Evolutionary conservation across 2,888 invertebrate genomes (phyloP).

Genomic region (Drosophila paramelanica): DNA sequence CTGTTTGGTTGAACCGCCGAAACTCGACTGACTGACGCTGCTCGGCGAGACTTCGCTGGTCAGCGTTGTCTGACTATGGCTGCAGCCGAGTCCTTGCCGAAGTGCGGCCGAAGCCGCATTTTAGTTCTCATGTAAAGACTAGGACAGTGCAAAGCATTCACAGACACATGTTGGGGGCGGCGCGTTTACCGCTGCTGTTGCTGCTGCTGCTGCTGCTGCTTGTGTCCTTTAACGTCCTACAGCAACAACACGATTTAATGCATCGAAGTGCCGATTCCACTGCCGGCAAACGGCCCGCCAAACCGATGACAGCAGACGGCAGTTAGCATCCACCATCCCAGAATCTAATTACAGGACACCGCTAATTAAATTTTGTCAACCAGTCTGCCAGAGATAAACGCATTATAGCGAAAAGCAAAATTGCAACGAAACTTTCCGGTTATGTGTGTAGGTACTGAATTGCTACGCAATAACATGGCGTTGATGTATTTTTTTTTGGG

Average conservation of each 20-base stretch:
- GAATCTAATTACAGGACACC: too few relatives aligned
- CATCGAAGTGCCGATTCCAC: constrained; percentile 59
- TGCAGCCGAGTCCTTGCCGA: constrained; percentile 46
- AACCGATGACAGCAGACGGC: constrained; percentile 77
- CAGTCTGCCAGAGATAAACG: too few relatives aligned
- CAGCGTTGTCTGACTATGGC: constrained; percentile 27
- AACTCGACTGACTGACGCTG: constrained; percentile 80
- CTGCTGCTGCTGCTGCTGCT: constrained; percentile 34
- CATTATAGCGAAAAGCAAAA: too few relatives aligned
- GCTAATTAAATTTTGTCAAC: too few relatives aligned
- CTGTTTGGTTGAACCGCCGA: constrained; percentile 81
- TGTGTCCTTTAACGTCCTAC: constrained; percentile 79
- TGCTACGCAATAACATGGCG: too few relatives aligned
- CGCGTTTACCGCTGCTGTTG: constrained; percentile 20
- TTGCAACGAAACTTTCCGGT: too few relatives aligned
- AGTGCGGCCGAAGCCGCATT: constrained; percentile 30
- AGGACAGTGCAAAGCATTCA: constrained; percentile 67
- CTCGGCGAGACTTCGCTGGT: constrained; percentile 11
- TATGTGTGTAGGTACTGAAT: too few relatives aligned
- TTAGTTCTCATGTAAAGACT: constrained; percentile 69
- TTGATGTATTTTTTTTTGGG: too few relatives aligned
- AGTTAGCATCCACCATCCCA: constrained; percentile 22
- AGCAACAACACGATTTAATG: constrained; percentile 53
- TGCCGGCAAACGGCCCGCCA: constrained; percentile 81
- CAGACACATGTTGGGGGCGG: constrained; percentile 39